A percentile compares a stretch with the other conserved stretches of the same genome.
These are phyloP conservation scores for Brenthis daphne DNA, from an alignment of 2,888 invertebrate genomes.

Conservation along the genomic window DNA sequence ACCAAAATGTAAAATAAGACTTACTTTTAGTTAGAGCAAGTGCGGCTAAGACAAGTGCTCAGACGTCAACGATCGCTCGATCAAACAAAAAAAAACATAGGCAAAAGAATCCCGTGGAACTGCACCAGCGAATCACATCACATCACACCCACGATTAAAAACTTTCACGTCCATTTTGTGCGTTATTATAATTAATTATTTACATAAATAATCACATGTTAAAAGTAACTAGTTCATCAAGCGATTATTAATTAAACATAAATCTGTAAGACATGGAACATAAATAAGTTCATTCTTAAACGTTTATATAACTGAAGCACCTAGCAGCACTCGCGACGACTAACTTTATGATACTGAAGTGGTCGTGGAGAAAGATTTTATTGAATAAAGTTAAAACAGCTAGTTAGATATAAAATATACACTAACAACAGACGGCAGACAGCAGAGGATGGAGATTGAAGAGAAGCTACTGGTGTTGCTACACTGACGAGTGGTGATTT, in stretches of 20 bases:
- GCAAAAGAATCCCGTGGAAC: conserved; percentile 37
- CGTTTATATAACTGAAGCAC: conserved; percentile 44
- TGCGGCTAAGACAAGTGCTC: conserved; percentile 39
- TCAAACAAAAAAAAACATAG: conserved; percentile 40
- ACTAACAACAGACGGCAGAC: conserved; percentile 39
- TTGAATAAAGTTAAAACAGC: conserved; percentile 42
- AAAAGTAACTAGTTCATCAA: conserved; percentile 44
- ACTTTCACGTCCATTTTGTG: conserved; percentile 71
- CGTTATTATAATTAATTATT: conserved; percentile 61
- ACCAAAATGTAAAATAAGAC: conserved; percentile 32
- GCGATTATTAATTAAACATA: conserved; percentile 40
- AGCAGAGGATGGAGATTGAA: conserved; percentile 37
- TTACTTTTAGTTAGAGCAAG: conserved; percentile 40
- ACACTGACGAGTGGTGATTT: neutral
- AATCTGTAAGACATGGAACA: conserved; percentile 37
- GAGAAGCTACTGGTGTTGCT: conserved; percentile 39
- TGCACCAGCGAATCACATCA: conserved; percentile 51
- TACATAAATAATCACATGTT: conserved; percentile 73
- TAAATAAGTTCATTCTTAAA: conserved; percentile 47
- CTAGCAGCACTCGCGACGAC: conserved; percentile 54
- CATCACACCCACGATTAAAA: conserved; percentile 63
- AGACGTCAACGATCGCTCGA: conserved; percentile 39
- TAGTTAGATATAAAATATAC: conserved; percentile 38
- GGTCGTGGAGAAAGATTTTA: conserved; percentile 36
- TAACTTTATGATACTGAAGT: conserved; percentile 39